Evolutionary conservation across 2,888 invertebrate genomes (phyloP).

Genomic region (Metallyticus violacea): DNA sequence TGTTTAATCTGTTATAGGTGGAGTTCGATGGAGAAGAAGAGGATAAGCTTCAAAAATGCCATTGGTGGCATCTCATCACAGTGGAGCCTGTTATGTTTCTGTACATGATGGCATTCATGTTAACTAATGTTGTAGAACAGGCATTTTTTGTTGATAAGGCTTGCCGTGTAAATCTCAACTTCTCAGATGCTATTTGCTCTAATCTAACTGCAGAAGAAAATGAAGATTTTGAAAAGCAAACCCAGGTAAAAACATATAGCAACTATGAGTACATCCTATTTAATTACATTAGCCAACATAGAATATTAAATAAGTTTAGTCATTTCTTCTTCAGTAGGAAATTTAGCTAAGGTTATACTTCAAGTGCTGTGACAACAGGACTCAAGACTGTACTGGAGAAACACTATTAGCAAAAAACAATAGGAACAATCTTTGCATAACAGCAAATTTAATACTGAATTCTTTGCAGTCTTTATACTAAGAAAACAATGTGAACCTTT

Average conservation of each 20-base stretch:
- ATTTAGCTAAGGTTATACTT: too few species aligned
- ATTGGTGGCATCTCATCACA: constrained; percentile 50
- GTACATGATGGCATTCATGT: constrained; percentile 85
- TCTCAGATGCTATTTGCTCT: constrained; percentile 64
- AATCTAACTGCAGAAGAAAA: constrained; percentile 56
- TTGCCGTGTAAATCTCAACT: constrained; percentile 70
- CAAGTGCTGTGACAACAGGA: too few species aligned
- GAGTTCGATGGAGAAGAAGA: background rate
- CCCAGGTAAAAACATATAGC: constrained; percentile 65
- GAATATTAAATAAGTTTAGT: too few species aligned
- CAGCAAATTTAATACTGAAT: too few species aligned
- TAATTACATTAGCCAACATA: too few species aligned
- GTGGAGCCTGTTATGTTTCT: constrained; percentile 86
- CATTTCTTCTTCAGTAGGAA: too few species aligned
- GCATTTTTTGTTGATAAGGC: constrained; percentile 75
- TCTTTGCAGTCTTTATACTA: too few species aligned
- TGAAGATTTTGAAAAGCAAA: constrained; percentile 59
- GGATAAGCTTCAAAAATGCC: background rate
- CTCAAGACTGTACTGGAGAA: too few species aligned
- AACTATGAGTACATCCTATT: too few species aligned
- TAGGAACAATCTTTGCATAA: too few species aligned
- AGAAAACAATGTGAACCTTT: too few species aligned
- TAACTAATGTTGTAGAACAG: constrained; percentile 75
- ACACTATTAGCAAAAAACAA: too few species aligned
- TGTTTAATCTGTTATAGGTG: background rate